A percentile compares a stretch with the other conserved stretches of the same genome.
Conservation (phyloP, 2,113 vertebrate species). For the Mohoua ochrocephala region DNA sequence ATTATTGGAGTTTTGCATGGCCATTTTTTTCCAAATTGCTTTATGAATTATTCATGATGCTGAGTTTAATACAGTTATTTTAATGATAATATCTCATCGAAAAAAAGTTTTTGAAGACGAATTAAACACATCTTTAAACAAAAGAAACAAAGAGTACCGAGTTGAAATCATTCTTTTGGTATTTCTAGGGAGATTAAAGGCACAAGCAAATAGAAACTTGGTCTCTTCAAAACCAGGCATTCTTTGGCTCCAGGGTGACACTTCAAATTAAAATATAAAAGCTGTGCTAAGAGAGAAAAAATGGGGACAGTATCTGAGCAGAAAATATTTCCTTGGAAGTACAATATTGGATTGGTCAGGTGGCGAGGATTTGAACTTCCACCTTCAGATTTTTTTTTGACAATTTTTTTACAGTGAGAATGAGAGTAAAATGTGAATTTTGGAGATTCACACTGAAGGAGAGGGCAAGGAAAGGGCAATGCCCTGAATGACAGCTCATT, state of each 20-base stretch:
- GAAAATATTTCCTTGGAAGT: neutral
- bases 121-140: neutral
- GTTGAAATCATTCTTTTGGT: neutral
- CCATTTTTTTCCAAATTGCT: neutral
- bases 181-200: neutral
- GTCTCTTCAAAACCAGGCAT: neutral
- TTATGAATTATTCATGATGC: conserved; percentile 30
- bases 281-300: neutral
- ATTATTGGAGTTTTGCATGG: conserved; percentile 6
- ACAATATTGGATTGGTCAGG: neutral
- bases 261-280: neutral
- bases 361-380: neutral
- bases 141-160: neutral
- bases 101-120: neutral
- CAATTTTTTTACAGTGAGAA: neutral
- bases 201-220: neutral
- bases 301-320: neutral
- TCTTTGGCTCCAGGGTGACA: neutral
- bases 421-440: neutral
- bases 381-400: neutral
- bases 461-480: neutral
- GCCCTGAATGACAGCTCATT: neutral
- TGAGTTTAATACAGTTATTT: conserved; percentile 4
- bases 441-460: neutral
- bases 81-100: neutral